Conservation (phyloP, 2,888 invertebrate species). For the Phorcus lineatus region DNA sequence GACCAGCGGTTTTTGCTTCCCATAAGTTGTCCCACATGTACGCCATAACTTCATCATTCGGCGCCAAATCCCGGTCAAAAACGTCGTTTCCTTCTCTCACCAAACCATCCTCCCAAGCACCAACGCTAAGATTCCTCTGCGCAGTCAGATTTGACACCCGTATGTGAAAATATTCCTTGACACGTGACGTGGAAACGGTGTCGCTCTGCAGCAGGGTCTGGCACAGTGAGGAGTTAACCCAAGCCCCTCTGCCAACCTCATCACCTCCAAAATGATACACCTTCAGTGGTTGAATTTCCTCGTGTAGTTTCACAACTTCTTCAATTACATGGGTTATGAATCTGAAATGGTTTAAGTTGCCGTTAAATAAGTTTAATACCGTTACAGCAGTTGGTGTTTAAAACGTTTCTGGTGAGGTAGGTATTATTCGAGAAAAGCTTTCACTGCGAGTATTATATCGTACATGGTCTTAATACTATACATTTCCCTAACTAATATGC, state of each 20-base stretch:
- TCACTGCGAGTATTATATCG: too few species aligned
- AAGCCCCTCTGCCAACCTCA: slow-evolving; percentile 67
- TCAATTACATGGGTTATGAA: slow-evolving; percentile 61
- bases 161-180: slow-evolving; percentile 32
- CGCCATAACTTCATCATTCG: slow-evolving; percentile 49
- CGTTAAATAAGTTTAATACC: too few species aligned
- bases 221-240: slow-evolving; percentile 65
- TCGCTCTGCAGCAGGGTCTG: slow-evolving; percentile 33
- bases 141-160: slow-evolving; percentile 9
- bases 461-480: too few species aligned
- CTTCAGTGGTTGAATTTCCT: slow-evolving; percentile 57
- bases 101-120: slow-evolving; percentile 60
- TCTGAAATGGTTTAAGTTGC: background rate
- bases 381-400: too few species aligned
- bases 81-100: slow-evolving; percentile 32
- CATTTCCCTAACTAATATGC: too few species aligned
- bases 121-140: slow-evolving; percentile 39
- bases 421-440: too few species aligned
- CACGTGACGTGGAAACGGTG: slow-evolving; percentile 18
- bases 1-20: slow-evolving; percentile 51
- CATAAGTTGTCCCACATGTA: slow-evolving; percentile 67
- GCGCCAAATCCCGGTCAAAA: slow-evolving; percentile 33
- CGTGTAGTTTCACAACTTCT: slow-evolving; percentile 38
- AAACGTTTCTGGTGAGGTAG: too few species aligned
- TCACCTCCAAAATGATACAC: slow-evolving; percentile 72